These are phyloP conservation scores for Intellagama lesueurii DNA, from an alignment of 2,797 vertebrate genomes.

Conservation along the genomic window DNA sequence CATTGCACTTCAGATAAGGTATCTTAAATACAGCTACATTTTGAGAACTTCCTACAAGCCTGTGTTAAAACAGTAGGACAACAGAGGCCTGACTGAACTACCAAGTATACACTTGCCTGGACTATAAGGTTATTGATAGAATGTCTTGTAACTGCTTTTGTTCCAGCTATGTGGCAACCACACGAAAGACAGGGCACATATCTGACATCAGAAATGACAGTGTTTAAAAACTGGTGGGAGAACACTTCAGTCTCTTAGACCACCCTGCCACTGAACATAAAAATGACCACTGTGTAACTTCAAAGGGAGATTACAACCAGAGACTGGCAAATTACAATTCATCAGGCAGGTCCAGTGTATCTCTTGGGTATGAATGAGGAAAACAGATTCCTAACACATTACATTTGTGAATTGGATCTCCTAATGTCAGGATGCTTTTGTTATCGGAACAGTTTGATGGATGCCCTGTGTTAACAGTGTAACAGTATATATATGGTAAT, in stretches of 20 bases:
- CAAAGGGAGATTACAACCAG: not conserved
- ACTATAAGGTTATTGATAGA: not conserved
- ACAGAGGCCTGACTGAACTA: not conserved
- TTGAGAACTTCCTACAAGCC: not conserved
- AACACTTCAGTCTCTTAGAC: not conserved
- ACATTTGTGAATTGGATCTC: not conserved
- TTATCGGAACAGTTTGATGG: not conserved
- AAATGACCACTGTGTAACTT: not conserved
- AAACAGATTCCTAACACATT: too few species aligned
- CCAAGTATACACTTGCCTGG: slow-evolving; percentile 9
- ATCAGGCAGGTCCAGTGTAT: not conserved
- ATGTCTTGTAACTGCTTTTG: not conserved
- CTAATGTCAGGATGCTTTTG: not conserved
- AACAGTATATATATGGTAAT: too few species aligned
- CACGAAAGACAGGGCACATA: not conserved
- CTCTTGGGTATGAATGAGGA: too few species aligned
- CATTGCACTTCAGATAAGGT: slow-evolving; percentile 6
- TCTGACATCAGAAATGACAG: not conserved
- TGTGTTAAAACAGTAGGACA: not conserved
- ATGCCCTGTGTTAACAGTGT: not conserved
- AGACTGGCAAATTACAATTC: not conserved
- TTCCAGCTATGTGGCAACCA: not conserved
- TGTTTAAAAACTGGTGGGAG: not conserved
- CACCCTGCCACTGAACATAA: not conserved
- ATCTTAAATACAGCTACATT: not conserved